Evolutionary conservation across 2,888 invertebrate species (phyloP).

Genomic region (Alloplasta piceator): DNA sequence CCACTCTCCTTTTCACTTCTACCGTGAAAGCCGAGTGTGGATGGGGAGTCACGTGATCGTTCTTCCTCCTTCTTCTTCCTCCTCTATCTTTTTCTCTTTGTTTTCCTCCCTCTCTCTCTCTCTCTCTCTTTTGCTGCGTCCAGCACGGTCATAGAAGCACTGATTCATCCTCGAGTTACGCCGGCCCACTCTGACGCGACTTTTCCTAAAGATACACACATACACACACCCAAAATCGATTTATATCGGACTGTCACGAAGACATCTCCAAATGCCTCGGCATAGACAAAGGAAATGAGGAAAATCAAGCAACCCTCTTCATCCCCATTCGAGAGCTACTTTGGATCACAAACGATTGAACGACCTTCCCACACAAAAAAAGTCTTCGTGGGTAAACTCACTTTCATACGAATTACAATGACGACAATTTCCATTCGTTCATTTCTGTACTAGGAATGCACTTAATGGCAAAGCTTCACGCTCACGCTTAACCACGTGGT

Average conservation of each 20-base stretch:
- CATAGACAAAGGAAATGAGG: conserved; percentile 52
- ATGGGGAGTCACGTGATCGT: conserved; percentile 68
- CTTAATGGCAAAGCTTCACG: neutral
- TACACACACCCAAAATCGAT: conserved; percentile 41
- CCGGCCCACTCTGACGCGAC: conserved; percentile 62
- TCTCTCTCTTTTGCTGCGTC: conserved; percentile 72
- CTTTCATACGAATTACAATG: conserved; percentile 34
- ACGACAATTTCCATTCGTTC: neutral
- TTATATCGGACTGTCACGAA: conserved; percentile 56
- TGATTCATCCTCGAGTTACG: conserved; percentile 82
- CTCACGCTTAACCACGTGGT: conserved; percentile 6
- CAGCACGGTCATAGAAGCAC: conserved; percentile 81
- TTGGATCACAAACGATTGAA: neutral
- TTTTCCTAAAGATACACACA: conserved; percentile 51
- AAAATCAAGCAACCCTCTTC: conserved; percentile 15
- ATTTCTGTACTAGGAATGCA: too few relatives aligned
- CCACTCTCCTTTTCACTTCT: conserved; percentile 20
- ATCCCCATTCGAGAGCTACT: neutral
- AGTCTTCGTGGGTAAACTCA: conserved; percentile 1
- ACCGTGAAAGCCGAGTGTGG: conserved; percentile 57
- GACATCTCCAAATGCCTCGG: conserved; percentile 27
- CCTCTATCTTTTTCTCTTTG: conserved; percentile 34
- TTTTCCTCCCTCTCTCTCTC: conserved; percentile 15
- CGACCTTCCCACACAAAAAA: conserved; percentile 14
- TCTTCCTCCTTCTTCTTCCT: conserved; percentile 50